Base-by-base conservation (phyloP, 1,140 invertebrate species). In the Littorina saxatilis region DNA sequence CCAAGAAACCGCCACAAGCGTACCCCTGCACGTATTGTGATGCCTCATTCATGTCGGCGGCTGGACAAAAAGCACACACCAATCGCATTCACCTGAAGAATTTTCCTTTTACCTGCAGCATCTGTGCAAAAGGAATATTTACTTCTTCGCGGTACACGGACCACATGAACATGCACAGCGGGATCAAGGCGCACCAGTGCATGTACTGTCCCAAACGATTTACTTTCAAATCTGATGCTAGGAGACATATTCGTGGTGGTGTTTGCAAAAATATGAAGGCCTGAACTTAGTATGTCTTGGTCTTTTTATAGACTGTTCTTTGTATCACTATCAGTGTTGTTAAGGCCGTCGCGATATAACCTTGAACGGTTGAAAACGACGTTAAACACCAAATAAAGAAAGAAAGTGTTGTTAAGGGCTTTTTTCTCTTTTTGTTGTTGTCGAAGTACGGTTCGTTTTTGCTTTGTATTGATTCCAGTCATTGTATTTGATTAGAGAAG, bases 81-180 rank as follows among this genome's bases (percentile, higher is more conserved):
- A 52, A 58, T 50, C 32, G 50, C 37, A 58, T 76, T n/a, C 74
- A 76, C 27, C 39, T 76, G 4, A 76, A 58, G 47, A 76, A 58
- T 35, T 58, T 17, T 15, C 29, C 39, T 20, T 63, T 58, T 27
- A 17, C 7, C 20, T 78, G 76, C n/a, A 29, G n/a, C 11, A 66
- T 78, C 27, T 78, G 76, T 43, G 76, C 55, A 29, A 40, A 35
- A 29, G 76, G 76, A 15, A 58, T 78, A 1, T 32, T 39, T 20
- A 39, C 35, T 23, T 43, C 15, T 11, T 55, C 40, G 20, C 55
- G 55, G 23, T 78, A 63, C 55, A 58, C 23, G 20, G 76, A 58
- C 15, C 76, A 78, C 39, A 78, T 78, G 76, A 78, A 78, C 39
- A 78, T 78, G 76, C 76, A 78, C 55, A 63, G 27, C n/a, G 43